Evolutionary conservation across 1,140 invertebrate species (phyloP).

Genomic region (Penaeus japonicus): DNA sequence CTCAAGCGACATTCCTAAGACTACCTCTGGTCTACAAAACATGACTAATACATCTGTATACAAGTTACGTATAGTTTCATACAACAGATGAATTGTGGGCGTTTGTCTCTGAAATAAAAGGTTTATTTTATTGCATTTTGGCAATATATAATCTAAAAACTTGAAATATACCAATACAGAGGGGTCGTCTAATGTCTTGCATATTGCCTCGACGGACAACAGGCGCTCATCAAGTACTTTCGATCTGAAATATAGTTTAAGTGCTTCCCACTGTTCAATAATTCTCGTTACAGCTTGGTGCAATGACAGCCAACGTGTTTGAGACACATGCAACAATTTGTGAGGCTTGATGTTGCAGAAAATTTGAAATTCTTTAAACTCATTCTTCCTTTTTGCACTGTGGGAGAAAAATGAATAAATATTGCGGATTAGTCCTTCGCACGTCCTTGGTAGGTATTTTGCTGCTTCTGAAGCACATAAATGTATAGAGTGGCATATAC

Average conservation of each 20-base stretch:
- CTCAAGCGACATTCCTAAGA: too few species aligned
- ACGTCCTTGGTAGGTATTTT: background rate
- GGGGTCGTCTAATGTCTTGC: background rate
- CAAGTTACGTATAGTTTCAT: too few species aligned
- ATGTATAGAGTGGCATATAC: slow-evolving; percentile 2
- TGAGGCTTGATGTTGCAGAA: background rate
- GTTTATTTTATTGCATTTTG: background rate
- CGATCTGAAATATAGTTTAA: background rate
- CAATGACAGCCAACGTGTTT: slow-evolving; percentile 18
- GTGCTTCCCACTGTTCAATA: background rate
- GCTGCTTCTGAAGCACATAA: background rate
- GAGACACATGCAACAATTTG: background rate
- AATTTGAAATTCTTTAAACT: background rate
- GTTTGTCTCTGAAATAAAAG: too few species aligned
- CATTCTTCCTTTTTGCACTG: background rate
- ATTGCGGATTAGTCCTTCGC: background rate
- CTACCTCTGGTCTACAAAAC: too few species aligned
- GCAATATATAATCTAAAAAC: background rate
- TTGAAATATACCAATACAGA: background rate
- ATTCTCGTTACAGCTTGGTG: background rate
- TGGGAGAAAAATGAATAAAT: background rate
- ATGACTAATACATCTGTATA: too few species aligned
- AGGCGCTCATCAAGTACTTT: background rate
- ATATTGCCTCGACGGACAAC: background rate
- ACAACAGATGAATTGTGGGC: too few species aligned